Evolutionary conservation across 2,113 vertebrate species (phyloP), one percentile per base, ranked within the genome.

Genomic region (Elephantulus edwardii): DNA sequence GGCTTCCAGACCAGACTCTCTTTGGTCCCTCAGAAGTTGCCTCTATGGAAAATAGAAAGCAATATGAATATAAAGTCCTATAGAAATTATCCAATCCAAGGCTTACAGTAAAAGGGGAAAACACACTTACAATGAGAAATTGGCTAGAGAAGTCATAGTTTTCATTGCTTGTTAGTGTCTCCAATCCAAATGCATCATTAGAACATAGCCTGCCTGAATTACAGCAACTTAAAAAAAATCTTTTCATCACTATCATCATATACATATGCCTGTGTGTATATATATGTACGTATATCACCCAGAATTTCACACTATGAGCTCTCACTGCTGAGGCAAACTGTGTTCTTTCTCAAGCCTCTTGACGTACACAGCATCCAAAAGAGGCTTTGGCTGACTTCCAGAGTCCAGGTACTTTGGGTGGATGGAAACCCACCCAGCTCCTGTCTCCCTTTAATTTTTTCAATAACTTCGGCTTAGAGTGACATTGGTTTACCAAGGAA

Each of bases 181-280:
- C 60, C 44, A 89, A 83, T n/a, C 62, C 64, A 6, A 33, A 8
- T 82, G 84, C 52, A 44, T 26, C 44, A 22, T 64, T 75, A 74
- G 85, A 85, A 79, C 35, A 35, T 6, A 85, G 81, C 82, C 91
- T 95, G 93, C 62, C 78, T 91, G 91, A 93, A 91, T 91, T 91
- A 91, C 16, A 92, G 89, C 92, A 93, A 87, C 83, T 95, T 94
- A 60, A 94, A 95, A 94, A 91, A 94, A 91, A 42, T 66, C 75
- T 86, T 68, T 83, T 76, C 91, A 62, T 90, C 83, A 50, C 94
- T 60, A 90, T 74, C 76, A 86, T 58, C 85, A 86, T 89, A 85
- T 89, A 54, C 88, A 83, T 84, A 85, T 62, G 75, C 88, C 91
- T 95, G 19, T 91, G 84, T 93, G 52, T 93, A 5, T 92, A 77